Base-by-base conservation (phyloP, 2,797 vertebrate genomes). In the Sebastes diploproa region DNA sequence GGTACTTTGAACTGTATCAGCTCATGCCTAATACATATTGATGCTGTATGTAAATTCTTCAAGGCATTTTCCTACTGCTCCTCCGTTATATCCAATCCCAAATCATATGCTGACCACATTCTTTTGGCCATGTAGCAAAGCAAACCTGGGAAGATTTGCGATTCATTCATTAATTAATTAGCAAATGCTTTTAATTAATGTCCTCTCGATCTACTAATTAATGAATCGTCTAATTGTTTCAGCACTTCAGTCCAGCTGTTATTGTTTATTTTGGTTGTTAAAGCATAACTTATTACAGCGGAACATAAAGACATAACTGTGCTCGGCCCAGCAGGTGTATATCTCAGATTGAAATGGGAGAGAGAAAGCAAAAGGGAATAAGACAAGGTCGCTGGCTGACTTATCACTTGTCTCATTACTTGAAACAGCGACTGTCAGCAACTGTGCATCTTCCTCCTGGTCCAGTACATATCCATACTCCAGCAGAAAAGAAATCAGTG, bases 331-430 rank as follows among this genome's bases (percentile, higher is more conserved):
- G 78, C 78, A 81, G 72, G 56, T 81, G 80, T 74, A 30, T 74
- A 73, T 80, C 67, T 85, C 25, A 63, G 70, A 88, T 85, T 88
- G 86, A 87, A 89, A 88, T 8, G 80, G 76, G 85, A 82, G 83
- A 62, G 77, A 58, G 81, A 74, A 80, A 85, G 85, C 81, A 84
- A 86, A 86, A 87, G 81, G 84, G 89, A 88, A 68, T 85, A 81
- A 87, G 79, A 85, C 87, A 82, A 90, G 87, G 87, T 89, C 80
- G 86, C 85, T 68, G 71, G 88, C 89, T 86, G 89, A 89, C 89
- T 89, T 93, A 88, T 93, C 89, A 88, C 89, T 87, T 78, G 91
- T 89, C 90, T 89, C 85, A 90, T 92, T 90, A 92, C 77, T 88
- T 83, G 86, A 93, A 93, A 92, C 85, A 86, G 87, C 68, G 64